A percentile compares a stretch with the other conserved stretches of the same genome.
phyloP scores from a whole-genome alignment of 2,113 vertebrate species.

The Dicentrarchus labrax region DNA sequence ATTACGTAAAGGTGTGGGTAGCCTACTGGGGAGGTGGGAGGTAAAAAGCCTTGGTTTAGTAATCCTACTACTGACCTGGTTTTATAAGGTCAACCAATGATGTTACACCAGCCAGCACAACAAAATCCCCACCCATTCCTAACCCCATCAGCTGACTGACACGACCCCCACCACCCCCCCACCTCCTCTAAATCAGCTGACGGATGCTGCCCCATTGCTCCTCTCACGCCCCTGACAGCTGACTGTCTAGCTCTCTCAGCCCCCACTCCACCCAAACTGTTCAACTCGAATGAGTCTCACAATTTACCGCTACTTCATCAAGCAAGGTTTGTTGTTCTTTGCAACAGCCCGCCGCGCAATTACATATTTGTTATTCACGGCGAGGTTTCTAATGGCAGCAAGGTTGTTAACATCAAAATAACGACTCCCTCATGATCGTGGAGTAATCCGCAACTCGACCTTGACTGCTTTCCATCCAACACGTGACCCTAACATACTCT shows the following conservation, averaged over 20 bases:
- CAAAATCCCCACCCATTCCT: conserved; percentile 21
- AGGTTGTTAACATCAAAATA: neutral
- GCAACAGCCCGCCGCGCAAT: neutral
- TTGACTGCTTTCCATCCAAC: conserved; percentile 3
- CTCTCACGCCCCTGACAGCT: conserved; percentile 61
- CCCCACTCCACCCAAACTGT: neutral
- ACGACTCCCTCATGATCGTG: neutral
- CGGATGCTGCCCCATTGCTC: conserved; percentile 42
- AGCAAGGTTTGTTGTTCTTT: neutral
- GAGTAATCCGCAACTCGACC: conserved; percentile 1
- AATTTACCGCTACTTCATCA: neutral
- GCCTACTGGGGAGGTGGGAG: neutral
- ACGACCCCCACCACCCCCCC: neutral
- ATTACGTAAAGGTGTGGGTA: conserved; percentile 8
- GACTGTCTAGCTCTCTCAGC: conserved; percentile 51
- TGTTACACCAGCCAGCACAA: conserved; percentile 49
- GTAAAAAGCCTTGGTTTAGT: conserved; percentile 50
- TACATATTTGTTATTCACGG: neutral
- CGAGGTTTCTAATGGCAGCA: neutral
- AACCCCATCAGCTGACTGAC: conserved; percentile 65
- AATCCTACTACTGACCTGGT: conserved; percentile 80
- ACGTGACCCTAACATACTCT: neutral
- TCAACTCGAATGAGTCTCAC: conserved; percentile 36
- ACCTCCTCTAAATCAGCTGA: conserved; percentile 67
- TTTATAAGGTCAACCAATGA: conserved; percentile 79